Evolutionary conservation across 2,113 vertebrate genomes (phyloP).

Genomic region (Mustelus asterias): DNA sequence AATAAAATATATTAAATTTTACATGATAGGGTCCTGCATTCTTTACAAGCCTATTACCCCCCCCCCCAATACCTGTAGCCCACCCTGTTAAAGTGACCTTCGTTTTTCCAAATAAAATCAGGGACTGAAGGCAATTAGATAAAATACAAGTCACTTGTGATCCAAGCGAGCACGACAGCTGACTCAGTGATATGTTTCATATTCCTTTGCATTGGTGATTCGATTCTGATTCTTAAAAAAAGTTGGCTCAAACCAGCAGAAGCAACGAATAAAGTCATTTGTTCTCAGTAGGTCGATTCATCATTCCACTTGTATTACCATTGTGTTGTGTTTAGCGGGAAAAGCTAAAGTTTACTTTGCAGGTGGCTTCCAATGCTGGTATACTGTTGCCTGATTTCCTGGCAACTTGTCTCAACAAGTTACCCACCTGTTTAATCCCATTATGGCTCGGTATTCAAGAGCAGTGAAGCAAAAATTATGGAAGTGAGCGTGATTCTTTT

Average conservation of each 20-base stretch:
- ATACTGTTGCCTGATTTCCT: background rate
- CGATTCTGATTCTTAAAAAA: background rate
- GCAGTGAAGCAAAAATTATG: slow-evolving; percentile 59
- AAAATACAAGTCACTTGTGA: background rate
- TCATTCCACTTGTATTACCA: background rate
- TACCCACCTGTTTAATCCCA: slow-evolving; percentile 54
- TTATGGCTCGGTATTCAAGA: slow-evolving; percentile 59
- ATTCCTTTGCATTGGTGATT: background rate
- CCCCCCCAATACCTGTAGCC: background rate
- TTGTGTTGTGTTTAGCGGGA: background rate
- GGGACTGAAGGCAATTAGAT: background rate
- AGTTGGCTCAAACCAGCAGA: background rate
- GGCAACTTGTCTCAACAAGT: background rate
- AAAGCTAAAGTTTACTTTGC: background rate
- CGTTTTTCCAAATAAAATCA: background rate
- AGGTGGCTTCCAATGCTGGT: background rate
- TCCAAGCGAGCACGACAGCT: background rate
- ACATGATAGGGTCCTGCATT: background rate
- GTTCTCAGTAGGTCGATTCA: background rate
- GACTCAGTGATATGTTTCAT: background rate
- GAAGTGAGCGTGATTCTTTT: slow-evolving; percentile 39
- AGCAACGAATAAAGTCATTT: background rate
- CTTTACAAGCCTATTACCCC: background rate
- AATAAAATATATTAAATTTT: background rate
- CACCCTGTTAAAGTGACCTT: background rate